Evolutionary conservation across 2,797 vertebrate genomes (phyloP), one percentile per base, ranked within the genome.

Genomic region (Melanotaenia trifasciata): DNA sequence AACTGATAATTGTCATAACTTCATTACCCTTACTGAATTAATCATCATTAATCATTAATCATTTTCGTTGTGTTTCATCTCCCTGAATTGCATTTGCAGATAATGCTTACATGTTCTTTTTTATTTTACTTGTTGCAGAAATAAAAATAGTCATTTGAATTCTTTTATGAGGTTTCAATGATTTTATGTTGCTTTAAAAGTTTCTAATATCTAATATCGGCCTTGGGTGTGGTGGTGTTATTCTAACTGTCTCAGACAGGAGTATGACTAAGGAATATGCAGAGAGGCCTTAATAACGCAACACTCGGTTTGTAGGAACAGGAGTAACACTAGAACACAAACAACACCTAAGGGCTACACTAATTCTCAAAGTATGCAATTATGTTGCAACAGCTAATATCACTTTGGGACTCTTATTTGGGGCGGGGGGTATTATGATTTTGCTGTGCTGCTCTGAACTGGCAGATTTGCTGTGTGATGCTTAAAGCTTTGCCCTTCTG

Each of bases 401-500:
- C 79, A 84, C 74, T 58, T 56, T 53, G 53, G 50, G 74, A 53
- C 43, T 60, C 12, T 67, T 58, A 82, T 78, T 57, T 51, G 79
- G 43, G 80, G 22, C 20, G 54, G 28, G 63, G 60, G 51, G 72
- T 30, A 68, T 78, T 66, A 30, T 62, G 26, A 74, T 14, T 64
- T 50, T 43, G 47, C 72, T 79, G 47, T 3, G 70, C 40, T 80
- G 32, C 74, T 72, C 35, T 66, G 54, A 80, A 74, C 9, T 40
- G 33, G 38, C 68, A 75, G 59, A 71, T 78, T 61, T 72, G 70
- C 62, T 8, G 68, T 51, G 65, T 51, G 50, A 70, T 60, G 73
- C 75, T 85, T 81, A 86, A 87, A 83, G 82, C 80, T 75, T 83
- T 82, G 74, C 32, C 78, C 74, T 83, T 81, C 66, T 60, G 28